phyloP scores from a whole-genome alignment of 2,113 vertebrate species.

The Megaleporinus macrocephalus region DNA sequence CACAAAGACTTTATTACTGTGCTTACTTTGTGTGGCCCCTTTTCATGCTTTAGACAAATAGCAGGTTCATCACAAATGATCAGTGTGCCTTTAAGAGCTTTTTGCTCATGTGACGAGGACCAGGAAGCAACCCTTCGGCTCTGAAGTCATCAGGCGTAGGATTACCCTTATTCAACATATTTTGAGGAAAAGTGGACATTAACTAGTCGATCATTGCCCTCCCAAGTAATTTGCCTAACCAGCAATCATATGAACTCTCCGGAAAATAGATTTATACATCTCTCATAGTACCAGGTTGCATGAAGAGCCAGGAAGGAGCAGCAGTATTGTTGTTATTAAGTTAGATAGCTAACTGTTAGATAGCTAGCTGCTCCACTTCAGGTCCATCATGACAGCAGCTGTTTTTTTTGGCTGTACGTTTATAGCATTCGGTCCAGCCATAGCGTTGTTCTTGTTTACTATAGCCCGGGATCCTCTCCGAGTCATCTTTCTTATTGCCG shows the following conservation, averaged over 20 bases:
- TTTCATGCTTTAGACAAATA: no score
- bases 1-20: no score
- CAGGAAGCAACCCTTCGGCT: constrained; percentile 22
- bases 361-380: constrained; percentile 19
- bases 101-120: constrained; percentile 25
- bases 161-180: background rate
- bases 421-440: constrained; percentile 81
- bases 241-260: background rate
- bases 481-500: constrained; percentile 82
- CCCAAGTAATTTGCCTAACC: background rate
- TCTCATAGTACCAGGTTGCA: background rate
- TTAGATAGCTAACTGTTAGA: constrained; percentile 32
- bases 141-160: background rate
- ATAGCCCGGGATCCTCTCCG: constrained; percentile 80
- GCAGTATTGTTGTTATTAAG: background rate
- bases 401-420: constrained; percentile 84
- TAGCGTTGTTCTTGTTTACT: constrained; percentile 79
- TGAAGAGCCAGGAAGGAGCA: background rate
- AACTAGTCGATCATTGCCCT: background rate
- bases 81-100: background rate
- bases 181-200: constrained; percentile 9
- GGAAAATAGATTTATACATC: background rate
- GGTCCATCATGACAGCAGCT: constrained; percentile 73
- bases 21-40: no score
- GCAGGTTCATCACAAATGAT: no score